These are phyloP conservation scores for Anagyrus pseudococci DNA, from an alignment of 2,888 invertebrate species.

Conservation along the genomic window DNA sequence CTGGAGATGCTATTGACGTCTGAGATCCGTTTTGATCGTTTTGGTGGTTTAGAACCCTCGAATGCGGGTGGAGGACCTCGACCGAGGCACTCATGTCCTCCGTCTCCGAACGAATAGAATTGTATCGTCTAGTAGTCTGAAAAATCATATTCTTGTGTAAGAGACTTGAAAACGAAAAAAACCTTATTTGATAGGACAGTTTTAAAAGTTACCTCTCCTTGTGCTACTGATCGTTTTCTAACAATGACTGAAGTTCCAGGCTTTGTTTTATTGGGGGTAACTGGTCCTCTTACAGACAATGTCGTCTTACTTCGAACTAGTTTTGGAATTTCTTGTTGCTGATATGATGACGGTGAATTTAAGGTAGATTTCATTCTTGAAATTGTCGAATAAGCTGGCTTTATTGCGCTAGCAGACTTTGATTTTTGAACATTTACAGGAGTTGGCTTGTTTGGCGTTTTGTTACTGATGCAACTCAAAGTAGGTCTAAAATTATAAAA, in stretches of 20 bases:
- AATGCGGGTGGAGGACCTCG: slow-evolving; percentile 50
- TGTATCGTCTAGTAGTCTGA: neutral
- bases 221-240: slow-evolving; percentile 46
- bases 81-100: slow-evolving; percentile 52
- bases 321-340: slow-evolving; percentile 46
- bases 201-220: slow-evolving; percentile 27
- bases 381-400: slow-evolving; percentile 63
- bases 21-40: too few relatives aligned
- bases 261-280: slow-evolving; percentile 44
- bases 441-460: slow-evolving; percentile 20
- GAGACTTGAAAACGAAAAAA: slow-evolving; percentile 10
- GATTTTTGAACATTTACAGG: neutral
- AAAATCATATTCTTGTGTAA: slow-evolving; percentile 4
- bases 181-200: slow-evolving; percentile 1
- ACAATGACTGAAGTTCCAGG: slow-evolving; percentile 53
- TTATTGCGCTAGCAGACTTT: slow-evolving; percentile 36
- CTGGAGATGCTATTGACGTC: too few relatives aligned
- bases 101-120: neutral
- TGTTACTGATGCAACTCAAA: slow-evolving; percentile 5
- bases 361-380: slow-evolving; percentile 52
- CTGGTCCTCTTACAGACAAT: slow-evolving; percentile 46
- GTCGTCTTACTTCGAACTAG: slow-evolving; percentile 54
- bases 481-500: neutral
- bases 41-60: slow-evolving; percentile 43
- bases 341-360: slow-evolving; percentile 9